phyloP scores from a whole-genome alignment of 2,797 vertebrate genomes.

The Characodon lateralis region DNA sequence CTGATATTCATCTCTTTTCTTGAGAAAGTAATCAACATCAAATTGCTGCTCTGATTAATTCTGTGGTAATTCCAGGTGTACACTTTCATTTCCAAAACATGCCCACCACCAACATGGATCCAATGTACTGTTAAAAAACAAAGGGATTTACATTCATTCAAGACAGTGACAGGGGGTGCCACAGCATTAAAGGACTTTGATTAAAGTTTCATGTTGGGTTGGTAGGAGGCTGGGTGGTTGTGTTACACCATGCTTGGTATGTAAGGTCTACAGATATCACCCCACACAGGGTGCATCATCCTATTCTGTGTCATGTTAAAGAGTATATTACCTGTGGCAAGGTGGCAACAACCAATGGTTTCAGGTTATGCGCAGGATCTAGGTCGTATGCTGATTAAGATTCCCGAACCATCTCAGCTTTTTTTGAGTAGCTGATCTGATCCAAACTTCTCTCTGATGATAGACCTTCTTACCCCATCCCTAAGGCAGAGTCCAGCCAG shows the following conservation, averaged over 20 bases:
- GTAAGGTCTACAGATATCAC: neutral
- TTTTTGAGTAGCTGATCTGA: neutral
- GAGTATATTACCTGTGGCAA: neutral
- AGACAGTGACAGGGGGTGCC: neutral
- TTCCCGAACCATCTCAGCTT: neutral
- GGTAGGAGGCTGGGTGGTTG: neutral
- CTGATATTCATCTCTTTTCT: neutral
- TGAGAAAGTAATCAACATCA: neutral
- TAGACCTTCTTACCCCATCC: neutral
- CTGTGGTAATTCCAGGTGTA: neutral
- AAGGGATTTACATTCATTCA: neutral
- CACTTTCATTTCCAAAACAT: neutral
- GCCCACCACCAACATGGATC: neutral
- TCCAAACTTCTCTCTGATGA: neutral
- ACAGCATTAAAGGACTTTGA: neutral
- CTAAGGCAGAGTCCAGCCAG: neutral
- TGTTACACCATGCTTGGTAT: neutral
- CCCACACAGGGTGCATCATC: neutral
- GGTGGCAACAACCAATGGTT: neutral
- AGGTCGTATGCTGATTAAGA: neutral
- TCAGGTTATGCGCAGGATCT: neutral
- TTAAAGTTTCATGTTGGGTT: neutral
- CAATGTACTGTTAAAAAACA: neutral
- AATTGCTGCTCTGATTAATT: neutral
- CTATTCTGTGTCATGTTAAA: neutral